Evolutionary conservation across 2,888 invertebrate species (phyloP), one percentile per base, ranked within the genome.

Genomic region (Tenthredo livida): DNA sequence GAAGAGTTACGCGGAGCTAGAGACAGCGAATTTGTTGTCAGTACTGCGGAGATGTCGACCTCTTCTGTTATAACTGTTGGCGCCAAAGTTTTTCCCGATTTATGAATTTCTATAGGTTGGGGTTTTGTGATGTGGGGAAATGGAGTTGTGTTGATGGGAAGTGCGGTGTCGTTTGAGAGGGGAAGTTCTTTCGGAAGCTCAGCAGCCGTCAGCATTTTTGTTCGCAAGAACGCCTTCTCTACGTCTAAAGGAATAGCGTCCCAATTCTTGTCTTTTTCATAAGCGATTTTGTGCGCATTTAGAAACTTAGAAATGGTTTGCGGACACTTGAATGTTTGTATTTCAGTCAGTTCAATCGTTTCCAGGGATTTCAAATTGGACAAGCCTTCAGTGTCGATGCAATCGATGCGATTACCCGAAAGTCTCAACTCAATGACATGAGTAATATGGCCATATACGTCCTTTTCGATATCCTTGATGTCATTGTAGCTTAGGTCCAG

Each of bases 401-500:
- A 93, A 61, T 89, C 86, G 4, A 93, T 86, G n/a, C 15, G 83
- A 86, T 93, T 93, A 9, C 93, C 93, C 1, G 93, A 92, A 12
- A 93, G 85, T 15, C 93, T 88, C 1, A 93, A 77, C 33, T 93
- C 93, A 0, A 91, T 89, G 47, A 93, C 89, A 15, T 85, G 87
- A 3, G 91, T 91, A 3, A 90, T 43, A 78, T 90, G 90, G 50
- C 84, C 80, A 77, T 90, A 93, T 9, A 92, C 91, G 0, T 86
- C 90, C 37, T 89, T 87, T 4, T 93, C 93, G 84, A 93, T 91
- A 0, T 85, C 85, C 2, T 87, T 87, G 84, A 93, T 92, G 10
- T 87, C 72, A 77, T 93, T 93, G 86, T 91, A 91, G 84, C 91
- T 93, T 12, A 93, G 70, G 84, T 93, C 92, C 7, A 93, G 87